Conservation (phyloP, 2,888 invertebrate species). For the Herminia tarsipennalis region DNA sequence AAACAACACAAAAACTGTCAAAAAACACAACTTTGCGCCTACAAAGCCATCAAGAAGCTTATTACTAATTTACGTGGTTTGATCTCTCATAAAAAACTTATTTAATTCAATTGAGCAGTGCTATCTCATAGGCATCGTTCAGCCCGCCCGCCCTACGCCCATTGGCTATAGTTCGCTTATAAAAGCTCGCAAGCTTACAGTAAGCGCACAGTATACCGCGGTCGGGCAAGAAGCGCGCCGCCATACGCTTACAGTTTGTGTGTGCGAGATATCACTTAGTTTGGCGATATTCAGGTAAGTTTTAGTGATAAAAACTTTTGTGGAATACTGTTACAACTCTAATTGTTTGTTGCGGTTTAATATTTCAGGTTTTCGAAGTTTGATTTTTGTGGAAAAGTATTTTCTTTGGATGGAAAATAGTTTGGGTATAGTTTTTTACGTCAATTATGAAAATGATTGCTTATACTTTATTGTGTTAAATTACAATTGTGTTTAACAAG, state of each 20-base stretch:
- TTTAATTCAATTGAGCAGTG: conserved; percentile 23
- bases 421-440: too few species aligned
- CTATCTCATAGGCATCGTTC: conserved; percentile 12
- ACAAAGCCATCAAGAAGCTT: background rate
- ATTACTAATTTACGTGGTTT: conserved; percentile 1
- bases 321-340: too few species aligned
- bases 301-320: too few species aligned
- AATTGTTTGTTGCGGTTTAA: too few species aligned
- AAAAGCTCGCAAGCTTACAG: conserved; percentile 24
- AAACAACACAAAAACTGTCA: background rate
- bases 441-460: too few species aligned
- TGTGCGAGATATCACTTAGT: conserved; percentile 28
- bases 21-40: background rate
- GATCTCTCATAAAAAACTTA: conserved; percentile 5
- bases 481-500: too few species aligned
- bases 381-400: too few species aligned
- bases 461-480: too few species aligned
- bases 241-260: conserved; percentile 15
- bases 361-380: too few species aligned
- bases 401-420: too few species aligned
- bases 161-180: conserved; percentile 33
- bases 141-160: conserved; percentile 36
- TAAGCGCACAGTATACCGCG: conserved; percentile 30
- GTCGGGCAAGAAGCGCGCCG: conserved; percentile 29
- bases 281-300: conserved; percentile 37